A percentile compares a stretch with the other conserved stretches of the same genome.
Evolutionary conservation across 2,797 vertebrate species (phyloP).

Genomic region (Eulemur coronatus): DNA sequence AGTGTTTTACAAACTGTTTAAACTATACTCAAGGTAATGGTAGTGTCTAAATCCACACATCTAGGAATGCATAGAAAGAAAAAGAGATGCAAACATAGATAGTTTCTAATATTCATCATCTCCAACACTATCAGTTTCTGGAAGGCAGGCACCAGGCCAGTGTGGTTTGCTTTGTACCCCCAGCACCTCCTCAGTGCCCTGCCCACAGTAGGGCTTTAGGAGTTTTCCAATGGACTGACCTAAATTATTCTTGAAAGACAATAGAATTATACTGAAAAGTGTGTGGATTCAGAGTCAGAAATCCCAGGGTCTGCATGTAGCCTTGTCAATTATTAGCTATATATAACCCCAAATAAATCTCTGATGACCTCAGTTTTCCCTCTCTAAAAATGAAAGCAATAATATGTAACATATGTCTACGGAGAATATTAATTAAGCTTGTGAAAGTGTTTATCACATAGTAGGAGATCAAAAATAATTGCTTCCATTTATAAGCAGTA

Average conservation of each 20-base stretch:
- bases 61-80: background rate
- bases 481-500: background rate
- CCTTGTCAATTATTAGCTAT: conserved; percentile 14
- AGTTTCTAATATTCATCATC: background rate
- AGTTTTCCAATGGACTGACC: background rate
- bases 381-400: background rate
- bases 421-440: background rate
- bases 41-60: background rate
- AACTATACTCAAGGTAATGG: background rate
- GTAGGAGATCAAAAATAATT: background rate
- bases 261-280: background rate
- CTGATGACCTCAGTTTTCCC: background rate
- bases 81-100: background rate
- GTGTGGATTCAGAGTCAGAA: background rate
- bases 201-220: background rate
- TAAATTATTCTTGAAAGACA: conserved; percentile 15
- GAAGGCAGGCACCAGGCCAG: background rate
- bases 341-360: background rate
- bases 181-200: background rate
- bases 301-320: background rate
- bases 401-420: background rate
- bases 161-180: background rate
- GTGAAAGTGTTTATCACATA: background rate
- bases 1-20: background rate
- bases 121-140: background rate